phyloP scores from a whole-genome alignment of 2,797 vertebrate genomes.

The Enteromius argenteus region DNA sequence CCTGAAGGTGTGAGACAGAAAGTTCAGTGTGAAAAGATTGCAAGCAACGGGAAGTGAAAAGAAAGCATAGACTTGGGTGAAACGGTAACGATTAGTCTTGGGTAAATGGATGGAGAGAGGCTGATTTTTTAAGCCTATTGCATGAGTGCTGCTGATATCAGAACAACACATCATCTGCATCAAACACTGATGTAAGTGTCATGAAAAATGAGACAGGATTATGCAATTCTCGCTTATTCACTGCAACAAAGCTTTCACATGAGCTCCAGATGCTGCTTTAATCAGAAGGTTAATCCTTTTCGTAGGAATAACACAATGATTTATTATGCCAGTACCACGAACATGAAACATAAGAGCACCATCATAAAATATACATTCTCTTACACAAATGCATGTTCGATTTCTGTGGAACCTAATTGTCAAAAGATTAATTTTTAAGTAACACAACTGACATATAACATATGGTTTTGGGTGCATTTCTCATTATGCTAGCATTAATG shows the following conservation, averaged over 20 bases:
- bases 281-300: background rate
- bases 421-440: background rate
- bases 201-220: constrained; percentile 46
- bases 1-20: constrained; percentile 4
- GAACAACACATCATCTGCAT: background rate
- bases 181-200: background rate
- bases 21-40: constrained; percentile 5
- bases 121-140: background rate
- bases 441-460: background rate
- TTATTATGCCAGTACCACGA: background rate
- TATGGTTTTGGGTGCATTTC: background rate
- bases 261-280: constrained; percentile 6
- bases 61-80: background rate
- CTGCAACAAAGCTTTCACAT: constrained; percentile 12
- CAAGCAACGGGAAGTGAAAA: background rate
- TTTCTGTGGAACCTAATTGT: background rate
- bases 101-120: background rate
- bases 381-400: background rate
- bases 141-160: background rate
- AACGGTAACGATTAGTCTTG: background rate
- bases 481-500: background rate
- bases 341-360: background rate
- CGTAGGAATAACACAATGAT: background rate
- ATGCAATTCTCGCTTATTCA: constrained; percentile 45
- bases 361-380: background rate